These are phyloP conservation scores for Oceanodroma tethys DNA, from an alignment of 2,113 vertebrate genomes.

Conservation along the genomic window DNA sequence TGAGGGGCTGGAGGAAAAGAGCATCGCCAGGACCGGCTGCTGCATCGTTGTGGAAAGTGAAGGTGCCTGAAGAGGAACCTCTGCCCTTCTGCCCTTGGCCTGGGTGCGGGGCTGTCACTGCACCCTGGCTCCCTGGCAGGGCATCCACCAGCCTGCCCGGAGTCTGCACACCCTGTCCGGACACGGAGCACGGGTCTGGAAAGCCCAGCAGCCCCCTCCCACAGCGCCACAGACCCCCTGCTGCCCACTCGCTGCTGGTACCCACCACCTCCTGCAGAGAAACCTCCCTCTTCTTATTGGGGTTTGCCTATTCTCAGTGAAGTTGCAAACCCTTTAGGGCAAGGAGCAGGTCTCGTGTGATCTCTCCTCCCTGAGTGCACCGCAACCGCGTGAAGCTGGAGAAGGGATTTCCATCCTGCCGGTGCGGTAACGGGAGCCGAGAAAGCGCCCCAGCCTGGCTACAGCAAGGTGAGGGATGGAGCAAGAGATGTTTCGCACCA, in stretches of 20 bases:
- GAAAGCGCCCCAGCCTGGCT: background rate
- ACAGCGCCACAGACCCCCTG: background rate
- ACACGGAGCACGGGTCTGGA: background rate
- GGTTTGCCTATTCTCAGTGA: background rate
- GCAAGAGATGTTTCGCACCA: background rate
- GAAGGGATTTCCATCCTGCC: background rate
- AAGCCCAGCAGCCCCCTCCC: background rate
- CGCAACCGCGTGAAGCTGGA: fast-evolving
- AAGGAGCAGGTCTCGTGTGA: background rate
- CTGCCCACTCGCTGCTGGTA: background rate
- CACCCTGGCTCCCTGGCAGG: background rate
- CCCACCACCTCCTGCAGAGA: background rate
- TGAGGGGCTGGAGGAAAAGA: background rate
- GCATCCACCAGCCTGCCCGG: background rate
- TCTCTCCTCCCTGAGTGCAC: background rate
- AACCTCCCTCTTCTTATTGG: background rate
- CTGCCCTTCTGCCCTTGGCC: background rate
- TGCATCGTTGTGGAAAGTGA: background rate
- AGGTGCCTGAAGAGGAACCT: background rate
- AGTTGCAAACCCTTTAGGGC: background rate
- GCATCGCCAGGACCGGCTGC: background rate
- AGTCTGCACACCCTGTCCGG: background rate
- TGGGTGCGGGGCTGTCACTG: background rate
- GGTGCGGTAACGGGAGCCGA: background rate
- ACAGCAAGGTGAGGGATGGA: background rate